Conservation (phyloP, 2,888 invertebrate species). For the Dryocosmus kuriphilus region DNA sequence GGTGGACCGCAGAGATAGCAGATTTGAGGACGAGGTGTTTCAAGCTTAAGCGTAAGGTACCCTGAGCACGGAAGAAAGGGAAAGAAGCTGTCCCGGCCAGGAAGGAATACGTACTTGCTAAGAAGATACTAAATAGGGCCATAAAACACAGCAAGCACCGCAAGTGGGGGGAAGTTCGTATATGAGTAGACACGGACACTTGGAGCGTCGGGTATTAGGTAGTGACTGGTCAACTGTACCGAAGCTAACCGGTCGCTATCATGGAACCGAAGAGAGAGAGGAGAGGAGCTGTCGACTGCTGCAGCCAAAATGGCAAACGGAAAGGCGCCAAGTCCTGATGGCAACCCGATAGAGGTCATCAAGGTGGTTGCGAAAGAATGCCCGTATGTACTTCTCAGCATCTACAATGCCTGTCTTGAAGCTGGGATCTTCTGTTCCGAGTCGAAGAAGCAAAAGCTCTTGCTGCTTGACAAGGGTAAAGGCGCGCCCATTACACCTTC, state of each 20-base stretch:
- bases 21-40: conserved; percentile 52
- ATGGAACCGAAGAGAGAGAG: no score
- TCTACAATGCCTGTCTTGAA: no score
- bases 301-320: no score
- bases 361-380: conserved; percentile 44
- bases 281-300: conserved; percentile 50
- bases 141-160: conserved; percentile 49
- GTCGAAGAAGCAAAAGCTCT: conserved; percentile 50
- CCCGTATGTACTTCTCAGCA: no score
- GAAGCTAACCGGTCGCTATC: not conserved
- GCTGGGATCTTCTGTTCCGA: conserved; percentile 49
- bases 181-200: conserved; percentile 53
- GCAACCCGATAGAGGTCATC: no score
- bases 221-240: conserved; percentile 46
- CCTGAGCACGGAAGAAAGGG: not conserved
- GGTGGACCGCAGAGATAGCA: conserved; percentile 59
- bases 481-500: conserved; percentile 38
- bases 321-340: no score
- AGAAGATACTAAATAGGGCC: no score
- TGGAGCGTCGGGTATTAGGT: conserved; percentile 59
- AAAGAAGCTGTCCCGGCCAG: no score
- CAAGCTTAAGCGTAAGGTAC: conserved; percentile 34
- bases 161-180: conserved; percentile 55
- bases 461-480: not conserved
- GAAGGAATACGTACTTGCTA: no score